phyloP scores from a whole-genome alignment of 2,888 invertebrate genomes.

The Lepas anatifera region DNA sequence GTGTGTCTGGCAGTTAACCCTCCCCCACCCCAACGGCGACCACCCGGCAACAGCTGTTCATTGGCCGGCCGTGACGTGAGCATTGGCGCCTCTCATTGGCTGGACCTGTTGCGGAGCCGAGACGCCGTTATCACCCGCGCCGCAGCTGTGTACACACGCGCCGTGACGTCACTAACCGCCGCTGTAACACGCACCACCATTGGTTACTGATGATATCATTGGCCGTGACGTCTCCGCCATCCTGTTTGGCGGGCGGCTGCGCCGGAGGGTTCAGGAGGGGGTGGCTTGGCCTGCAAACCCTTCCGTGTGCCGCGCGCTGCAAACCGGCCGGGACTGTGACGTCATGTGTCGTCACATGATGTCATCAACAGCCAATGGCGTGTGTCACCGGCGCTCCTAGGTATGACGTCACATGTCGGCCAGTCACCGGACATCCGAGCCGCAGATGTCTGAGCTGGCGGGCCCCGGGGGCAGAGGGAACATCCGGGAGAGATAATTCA shows the following conservation, averaged over 20 bases:
- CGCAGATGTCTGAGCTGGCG: too few relatives aligned
- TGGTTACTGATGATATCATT: neutral
- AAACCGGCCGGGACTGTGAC: neutral
- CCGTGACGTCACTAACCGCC: neutral
- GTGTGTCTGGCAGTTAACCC: neutral
- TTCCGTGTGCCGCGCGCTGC: neutral
- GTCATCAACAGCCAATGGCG: too few relatives aligned
- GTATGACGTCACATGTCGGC: neutral
- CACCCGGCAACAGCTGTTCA: neutral
- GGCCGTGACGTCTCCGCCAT: neutral
- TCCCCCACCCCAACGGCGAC: too few relatives aligned
- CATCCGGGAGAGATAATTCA: neutral
- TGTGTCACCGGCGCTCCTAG: too few relatives aligned
- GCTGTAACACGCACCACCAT: neutral
- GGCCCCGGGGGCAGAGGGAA: too few relatives aligned
- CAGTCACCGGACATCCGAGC: too few relatives aligned
- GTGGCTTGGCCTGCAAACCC: neutral
- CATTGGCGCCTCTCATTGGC: neutral
- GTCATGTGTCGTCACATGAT: neutral
- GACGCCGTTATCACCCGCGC: neutral
- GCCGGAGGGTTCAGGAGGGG: too few relatives aligned
- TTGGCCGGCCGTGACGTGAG: neutral
- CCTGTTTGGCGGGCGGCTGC: neutral
- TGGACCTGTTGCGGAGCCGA: neutral
- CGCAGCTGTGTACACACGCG: conserved; percentile 9